A percentile compares a stretch with the other conserved stretches of the same genome.
Evolutionary conservation across 2,113 vertebrate species (phyloP).

Genomic region (Oreotragus oreotragus): DNA sequence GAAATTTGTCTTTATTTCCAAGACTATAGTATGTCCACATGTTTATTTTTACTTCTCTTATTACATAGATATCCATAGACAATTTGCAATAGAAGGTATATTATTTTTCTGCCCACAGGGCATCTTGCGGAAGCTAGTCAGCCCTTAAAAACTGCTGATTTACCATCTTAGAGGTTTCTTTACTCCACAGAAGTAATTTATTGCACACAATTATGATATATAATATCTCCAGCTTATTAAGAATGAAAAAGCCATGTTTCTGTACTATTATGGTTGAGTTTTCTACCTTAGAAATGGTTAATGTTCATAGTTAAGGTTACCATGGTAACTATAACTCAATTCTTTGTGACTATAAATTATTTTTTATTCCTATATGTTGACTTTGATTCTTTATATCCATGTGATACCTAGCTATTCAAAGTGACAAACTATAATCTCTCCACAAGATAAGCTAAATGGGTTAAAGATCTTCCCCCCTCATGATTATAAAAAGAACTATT

Average conservation of each 20-base stretch:
- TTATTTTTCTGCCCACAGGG: constrained; percentile 40
- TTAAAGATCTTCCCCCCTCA: neutral
- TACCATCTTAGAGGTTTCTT: constrained; percentile 52
- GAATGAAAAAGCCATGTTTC: constrained; percentile 42
- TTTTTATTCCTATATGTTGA: constrained; percentile 49
- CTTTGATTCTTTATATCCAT: constrained; percentile 39
- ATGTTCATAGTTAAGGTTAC: constrained; percentile 29
- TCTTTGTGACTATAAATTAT: constrained; percentile 50
- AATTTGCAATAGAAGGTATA: constrained; percentile 9
- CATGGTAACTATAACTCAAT: constrained; percentile 59
- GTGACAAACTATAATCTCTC: neutral
- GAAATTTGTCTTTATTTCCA: constrained; percentile 55
- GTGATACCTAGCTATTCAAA: constrained; percentile 20
- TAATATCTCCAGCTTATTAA: constrained; percentile 52
- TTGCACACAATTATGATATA: constrained; percentile 58
- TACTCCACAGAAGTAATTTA: constrained; percentile 44
- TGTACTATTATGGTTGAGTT: constrained; percentile 21
- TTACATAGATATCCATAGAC: constrained; percentile 19
- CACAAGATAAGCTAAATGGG: constrained; percentile 17
- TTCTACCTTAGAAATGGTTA: constrained; percentile 44
- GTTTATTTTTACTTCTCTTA: constrained; percentile 56
- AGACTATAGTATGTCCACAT: neutral
- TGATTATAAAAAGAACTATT: constrained; percentile 27
- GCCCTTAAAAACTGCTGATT: constrained; percentile 56
- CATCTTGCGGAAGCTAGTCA: constrained; percentile 58